Base-by-base conservation (phyloP, 2,113 vertebrate species). In the Sitta europaea region DNA sequence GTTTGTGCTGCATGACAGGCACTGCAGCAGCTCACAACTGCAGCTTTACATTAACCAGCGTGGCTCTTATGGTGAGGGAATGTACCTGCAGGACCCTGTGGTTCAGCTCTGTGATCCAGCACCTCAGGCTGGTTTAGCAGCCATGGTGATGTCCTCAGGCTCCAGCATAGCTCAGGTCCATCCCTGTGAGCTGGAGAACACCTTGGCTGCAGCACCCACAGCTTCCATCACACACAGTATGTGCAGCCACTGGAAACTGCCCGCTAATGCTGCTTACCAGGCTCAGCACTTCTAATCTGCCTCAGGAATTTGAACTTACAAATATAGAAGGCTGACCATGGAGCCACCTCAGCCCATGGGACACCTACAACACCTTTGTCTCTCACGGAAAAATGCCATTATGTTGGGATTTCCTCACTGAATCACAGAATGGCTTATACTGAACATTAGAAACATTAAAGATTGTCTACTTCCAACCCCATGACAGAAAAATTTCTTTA, bases 231-330 rank as follows among this genome's bases (percentile, higher is more conserved):
- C 85, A 87, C 7, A 1, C 33, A 43, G 11, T 12, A 16, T 20
- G 20, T 8, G 35, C 47, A n/a, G 50, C 68, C 12, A 4, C n/a
- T 81, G 74, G 71, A 78, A 83, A 79, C n/a, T 9, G 1, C 62
- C 57, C 67, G 55, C 62, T 93, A 92, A 40, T 12, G 1, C 67
- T 59, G 67, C 40, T 93, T 74, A 88, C 27, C 0, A 0, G 24
- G 74, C 77, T 91, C 89, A 94, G 73, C 0, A 0, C 43, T 50
- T 28, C 74, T 86, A 82, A 96, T 94, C 90, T 87, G 38, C 25
- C 59, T 54, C 82, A 77, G 67, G 78, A 94, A 62, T 76, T 27
- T 62, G 54, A 88, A 25, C 35, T 76, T 61, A 82, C 75, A 88
- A 40, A 83, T 88, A 93, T 12, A 94, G 88, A 48, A 66, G 67